Evolutionary conservation across 2,113 vertebrate species (phyloP).

Genomic region (Dipodomys stephensi): DNA sequence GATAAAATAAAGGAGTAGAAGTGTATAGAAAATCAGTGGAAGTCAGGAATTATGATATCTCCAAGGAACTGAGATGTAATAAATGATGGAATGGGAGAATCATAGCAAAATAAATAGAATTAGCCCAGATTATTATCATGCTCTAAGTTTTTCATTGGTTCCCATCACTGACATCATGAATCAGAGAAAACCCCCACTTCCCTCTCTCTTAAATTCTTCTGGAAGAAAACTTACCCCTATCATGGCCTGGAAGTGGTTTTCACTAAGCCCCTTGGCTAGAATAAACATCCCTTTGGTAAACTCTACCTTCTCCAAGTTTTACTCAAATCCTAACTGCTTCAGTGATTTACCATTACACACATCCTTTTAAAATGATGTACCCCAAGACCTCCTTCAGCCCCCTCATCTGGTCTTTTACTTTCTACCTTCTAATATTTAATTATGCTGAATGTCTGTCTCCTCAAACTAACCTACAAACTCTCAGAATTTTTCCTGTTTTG

Average conservation of each 20-base stretch:
- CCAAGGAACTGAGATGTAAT: background rate
- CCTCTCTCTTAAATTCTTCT: background rate
- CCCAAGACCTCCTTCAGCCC: background rate
- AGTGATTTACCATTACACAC: background rate
- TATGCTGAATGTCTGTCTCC: background rate
- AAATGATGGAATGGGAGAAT: background rate
- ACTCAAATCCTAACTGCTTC: background rate
- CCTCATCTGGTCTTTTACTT: background rate
- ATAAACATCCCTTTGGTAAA: background rate
- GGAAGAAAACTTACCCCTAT: too few relatives aligned
- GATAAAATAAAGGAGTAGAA: background rate
- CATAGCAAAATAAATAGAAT: background rate
- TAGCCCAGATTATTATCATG: background rate
- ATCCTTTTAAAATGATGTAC: background rate
- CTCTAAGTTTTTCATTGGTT: background rate
- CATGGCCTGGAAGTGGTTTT: too few relatives aligned
- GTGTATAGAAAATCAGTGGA: background rate
- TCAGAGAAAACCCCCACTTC: background rate
- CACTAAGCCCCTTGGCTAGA: background rate
- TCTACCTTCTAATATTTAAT: background rate
- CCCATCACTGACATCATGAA: background rate
- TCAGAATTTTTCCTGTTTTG: background rate
- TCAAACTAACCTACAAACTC: background rate
- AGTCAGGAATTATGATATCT: background rate
- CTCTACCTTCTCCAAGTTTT: background rate